A percentile compares a stretch with the other conserved stretches of the same genome.
These are phyloP conservation scores for Chrysina gloriosa DNA, from an alignment of 2,888 invertebrate genomes.

Conservation along the genomic window DNA sequence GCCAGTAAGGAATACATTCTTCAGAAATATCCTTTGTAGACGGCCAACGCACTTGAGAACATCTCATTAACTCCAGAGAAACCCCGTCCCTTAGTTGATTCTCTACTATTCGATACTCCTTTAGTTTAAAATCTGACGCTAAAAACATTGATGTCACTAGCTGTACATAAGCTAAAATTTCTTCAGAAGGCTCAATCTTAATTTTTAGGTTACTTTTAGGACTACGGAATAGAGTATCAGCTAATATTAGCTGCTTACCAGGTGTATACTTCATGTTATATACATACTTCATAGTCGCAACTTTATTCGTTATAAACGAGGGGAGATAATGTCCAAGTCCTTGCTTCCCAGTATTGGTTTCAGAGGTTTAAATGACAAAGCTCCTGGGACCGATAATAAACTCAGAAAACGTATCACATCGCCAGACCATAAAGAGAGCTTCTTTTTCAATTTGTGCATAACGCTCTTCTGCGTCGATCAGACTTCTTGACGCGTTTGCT, in stretches of 20 bases:
- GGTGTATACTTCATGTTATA: neutral
- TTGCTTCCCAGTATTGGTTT: neutral
- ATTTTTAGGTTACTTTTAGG: neutral
- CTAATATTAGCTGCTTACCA: neutral
- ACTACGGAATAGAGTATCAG: neutral
- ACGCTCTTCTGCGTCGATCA: neutral
- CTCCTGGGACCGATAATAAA: neutral
- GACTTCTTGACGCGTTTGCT: neutral
- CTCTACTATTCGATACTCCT: neutral
- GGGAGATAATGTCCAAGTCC: neutral
- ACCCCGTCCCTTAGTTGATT: neutral
- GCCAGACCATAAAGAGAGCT: neutral
- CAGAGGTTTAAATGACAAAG: neutral
- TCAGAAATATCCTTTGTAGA: neutral
- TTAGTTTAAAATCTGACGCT: neutral
- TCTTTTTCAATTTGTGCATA: neutral
- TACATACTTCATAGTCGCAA: neutral
- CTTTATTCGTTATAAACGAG: neutral
- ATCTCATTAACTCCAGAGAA: neutral
- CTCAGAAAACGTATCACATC: neutral
- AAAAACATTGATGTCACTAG: neutral
- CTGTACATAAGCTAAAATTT: neutral
- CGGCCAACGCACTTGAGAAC: neutral
- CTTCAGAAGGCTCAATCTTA: neutral
- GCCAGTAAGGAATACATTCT: neutral